A percentile compares a stretch with the other conserved stretches of the same genome.
Conservation (phyloP, 2,888 invertebrate species). For the Thelaira solivaga region DNA sequence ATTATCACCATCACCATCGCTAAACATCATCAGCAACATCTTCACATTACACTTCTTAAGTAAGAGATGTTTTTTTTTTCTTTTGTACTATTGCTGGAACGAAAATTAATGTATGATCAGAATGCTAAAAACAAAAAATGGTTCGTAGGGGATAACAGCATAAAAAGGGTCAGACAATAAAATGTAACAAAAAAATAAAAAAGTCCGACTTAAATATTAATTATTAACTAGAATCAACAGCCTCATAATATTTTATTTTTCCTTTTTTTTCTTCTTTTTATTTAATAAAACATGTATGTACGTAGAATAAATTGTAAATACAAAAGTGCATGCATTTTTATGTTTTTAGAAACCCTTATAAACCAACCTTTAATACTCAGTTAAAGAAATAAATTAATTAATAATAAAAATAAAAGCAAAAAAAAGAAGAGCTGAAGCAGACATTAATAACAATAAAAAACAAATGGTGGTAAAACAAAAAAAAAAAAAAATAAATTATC, state of each 20-base stretch:
- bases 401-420: no score
- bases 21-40: slow-evolving; percentile 34
- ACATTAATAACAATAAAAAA: no score
- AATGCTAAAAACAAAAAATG: slow-evolving; percentile 21
- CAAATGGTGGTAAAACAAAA: no score
- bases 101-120: slow-evolving; percentile 33
- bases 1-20: slow-evolving; percentile 63
- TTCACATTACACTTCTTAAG: slow-evolving; percentile 14
- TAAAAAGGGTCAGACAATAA: slow-evolving; percentile 44
- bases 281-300: no score
- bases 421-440: no score
- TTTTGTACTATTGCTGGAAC: slow-evolving; percentile 10
- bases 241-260: neutral
- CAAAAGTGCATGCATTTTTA: no score
- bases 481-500: no score
- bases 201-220: slow-evolving; percentile 26
- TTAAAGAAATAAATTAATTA: no score
- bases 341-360: no score
- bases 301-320: neutral
- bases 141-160: slow-evolving; percentile 26
- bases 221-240: slow-evolving; percentile 16
- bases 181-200: slow-evolving; percentile 15
- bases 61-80: neutral
- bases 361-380: no score
- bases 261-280: neutral